Percentiles rank a stretch among this genome's conserved stretches.
These are phyloP conservation scores for Aphelenchoides fujianensis DNA, from an alignment of 1,140 invertebrate species.

Conservation along the genomic window DNA sequence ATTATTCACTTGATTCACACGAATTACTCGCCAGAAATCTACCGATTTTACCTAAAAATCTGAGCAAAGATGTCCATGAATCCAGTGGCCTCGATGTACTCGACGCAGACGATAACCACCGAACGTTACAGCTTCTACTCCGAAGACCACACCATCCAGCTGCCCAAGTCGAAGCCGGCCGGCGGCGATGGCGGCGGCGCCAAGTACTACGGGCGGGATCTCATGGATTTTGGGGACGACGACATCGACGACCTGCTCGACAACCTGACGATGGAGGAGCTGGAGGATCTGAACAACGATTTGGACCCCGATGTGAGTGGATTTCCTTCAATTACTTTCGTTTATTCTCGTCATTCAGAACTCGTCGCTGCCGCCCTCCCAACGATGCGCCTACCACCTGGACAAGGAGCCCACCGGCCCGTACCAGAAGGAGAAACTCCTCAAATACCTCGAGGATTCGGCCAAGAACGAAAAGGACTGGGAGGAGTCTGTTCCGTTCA, in stretches of 20 bases:
- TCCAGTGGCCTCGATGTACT: not conserved
- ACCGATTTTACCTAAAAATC: too few relatives aligned
- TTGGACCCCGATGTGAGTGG: conserved; percentile 94
- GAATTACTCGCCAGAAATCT: too few relatives aligned
- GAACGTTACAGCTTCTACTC: conserved; percentile 40
- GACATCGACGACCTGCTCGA: conserved; percentile 92
- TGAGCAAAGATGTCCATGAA: too few relatives aligned
- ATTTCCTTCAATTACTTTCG: too few relatives aligned
- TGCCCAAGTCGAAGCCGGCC: conserved; percentile 25
- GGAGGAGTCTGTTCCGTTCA: conserved; percentile 89
- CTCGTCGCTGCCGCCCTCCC: conserved; percentile 86
- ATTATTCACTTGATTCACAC: too few relatives aligned
- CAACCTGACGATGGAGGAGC: conserved; percentile 88
- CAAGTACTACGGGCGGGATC: conserved; percentile 79
- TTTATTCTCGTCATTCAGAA: conserved; percentile 70
- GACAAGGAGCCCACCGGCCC: conserved; percentile 90
- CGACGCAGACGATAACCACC: too few relatives aligned
- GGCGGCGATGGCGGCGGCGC: conserved; percentile 27
- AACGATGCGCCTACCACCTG: conserved; percentile 91
- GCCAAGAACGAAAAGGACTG: conserved; percentile 93
- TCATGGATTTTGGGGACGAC: conserved; percentile 87
- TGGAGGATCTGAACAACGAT: conserved; percentile 93
- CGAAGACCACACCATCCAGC: conserved; percentile 43
- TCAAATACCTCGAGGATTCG: conserved; percentile 95
- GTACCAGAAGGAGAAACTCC: conserved; percentile 87